These are phyloP conservation scores for Oreochromis mossambicus DNA, from an alignment of 2,797 vertebrate genomes.

Conservation along the genomic window DNA sequence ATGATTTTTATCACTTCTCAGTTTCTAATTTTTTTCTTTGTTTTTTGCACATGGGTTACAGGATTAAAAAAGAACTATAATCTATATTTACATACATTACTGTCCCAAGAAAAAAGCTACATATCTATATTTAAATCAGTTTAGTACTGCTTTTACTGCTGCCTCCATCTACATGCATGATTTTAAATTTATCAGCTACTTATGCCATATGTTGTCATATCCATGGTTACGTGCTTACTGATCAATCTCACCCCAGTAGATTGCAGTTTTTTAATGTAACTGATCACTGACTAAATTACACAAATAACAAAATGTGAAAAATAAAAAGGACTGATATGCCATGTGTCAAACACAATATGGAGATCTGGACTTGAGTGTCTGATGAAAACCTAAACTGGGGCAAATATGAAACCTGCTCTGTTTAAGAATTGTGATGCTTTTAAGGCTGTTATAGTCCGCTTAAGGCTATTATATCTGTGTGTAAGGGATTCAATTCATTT, in stretches of 20 bases:
- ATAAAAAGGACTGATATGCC: background rate
- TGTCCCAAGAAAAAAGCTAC: rapidly evolving
- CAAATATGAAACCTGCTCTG: background rate
- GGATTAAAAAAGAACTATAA: background rate
- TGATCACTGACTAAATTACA: background rate
- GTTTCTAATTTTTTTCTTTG: background rate
- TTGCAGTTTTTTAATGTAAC: background rate
- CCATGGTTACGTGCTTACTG: background rate
- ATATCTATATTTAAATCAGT: background rate
- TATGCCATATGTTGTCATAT: background rate
- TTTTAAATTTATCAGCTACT: background rate
- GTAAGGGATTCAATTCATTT: background rate
- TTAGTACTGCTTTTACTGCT: background rate
- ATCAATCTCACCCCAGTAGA: background rate
- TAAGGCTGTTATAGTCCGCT: background rate
- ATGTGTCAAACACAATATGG: rapidly evolving
- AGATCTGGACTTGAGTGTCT: background rate
- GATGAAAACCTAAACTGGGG: background rate
- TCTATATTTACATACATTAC: background rate
- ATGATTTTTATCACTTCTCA: background rate
- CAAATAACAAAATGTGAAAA: background rate
- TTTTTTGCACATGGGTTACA: background rate
- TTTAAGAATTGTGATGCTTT: background rate
- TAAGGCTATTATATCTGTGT: background rate
- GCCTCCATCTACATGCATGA: background rate